These are phyloP conservation scores for Parnassius glacialis DNA, from an alignment of 2,888 invertebrate genomes.

Conservation along the genomic window DNA sequence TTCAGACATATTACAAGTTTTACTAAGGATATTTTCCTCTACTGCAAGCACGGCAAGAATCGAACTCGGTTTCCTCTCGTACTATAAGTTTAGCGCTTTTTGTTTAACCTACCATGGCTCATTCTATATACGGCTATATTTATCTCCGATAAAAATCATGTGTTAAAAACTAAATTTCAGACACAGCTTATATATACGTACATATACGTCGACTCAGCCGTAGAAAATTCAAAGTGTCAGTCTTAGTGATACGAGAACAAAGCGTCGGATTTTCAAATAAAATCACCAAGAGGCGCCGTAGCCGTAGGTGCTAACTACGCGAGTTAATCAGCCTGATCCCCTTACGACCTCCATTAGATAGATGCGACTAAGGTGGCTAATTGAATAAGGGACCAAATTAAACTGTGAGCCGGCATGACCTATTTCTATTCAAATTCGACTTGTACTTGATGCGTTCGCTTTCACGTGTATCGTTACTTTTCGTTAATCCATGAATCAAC, in stretches of 20 bases:
- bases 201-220: not conserved
- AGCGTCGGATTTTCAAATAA: slow-evolving; percentile 25
- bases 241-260: slow-evolving; percentile 17
- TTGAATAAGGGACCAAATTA: slow-evolving; percentile 78
- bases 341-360: slow-evolving; percentile 72
- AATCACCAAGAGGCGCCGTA: slow-evolving; percentile 36
- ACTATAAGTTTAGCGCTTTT: too few relatives aligned
- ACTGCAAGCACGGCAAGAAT: too few relatives aligned
- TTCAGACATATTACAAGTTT: too few relatives aligned
- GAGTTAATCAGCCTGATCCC: slow-evolving; percentile 74
- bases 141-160: too few relatives aligned
- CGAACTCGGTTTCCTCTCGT: too few relatives aligned
- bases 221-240: not conserved
- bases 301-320: slow-evolving; percentile 64
- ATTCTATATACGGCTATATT: too few relatives aligned
- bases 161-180: not conserved
- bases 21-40: too few relatives aligned
- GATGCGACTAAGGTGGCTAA: slow-evolving; percentile 70
- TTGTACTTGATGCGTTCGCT: slow-evolving; percentile 47
- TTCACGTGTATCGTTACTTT: slow-evolving; percentile 25
- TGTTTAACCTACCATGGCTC: too few relatives aligned
- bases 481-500: slow-evolving; percentile 52
- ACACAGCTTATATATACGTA: not conserved
- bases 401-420: slow-evolving; percentile 65
- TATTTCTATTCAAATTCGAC: slow-evolving; percentile 77